phyloP scores from a whole-genome alignment of 2,797 vertebrate species.

The Gallirallus australis region DNA sequence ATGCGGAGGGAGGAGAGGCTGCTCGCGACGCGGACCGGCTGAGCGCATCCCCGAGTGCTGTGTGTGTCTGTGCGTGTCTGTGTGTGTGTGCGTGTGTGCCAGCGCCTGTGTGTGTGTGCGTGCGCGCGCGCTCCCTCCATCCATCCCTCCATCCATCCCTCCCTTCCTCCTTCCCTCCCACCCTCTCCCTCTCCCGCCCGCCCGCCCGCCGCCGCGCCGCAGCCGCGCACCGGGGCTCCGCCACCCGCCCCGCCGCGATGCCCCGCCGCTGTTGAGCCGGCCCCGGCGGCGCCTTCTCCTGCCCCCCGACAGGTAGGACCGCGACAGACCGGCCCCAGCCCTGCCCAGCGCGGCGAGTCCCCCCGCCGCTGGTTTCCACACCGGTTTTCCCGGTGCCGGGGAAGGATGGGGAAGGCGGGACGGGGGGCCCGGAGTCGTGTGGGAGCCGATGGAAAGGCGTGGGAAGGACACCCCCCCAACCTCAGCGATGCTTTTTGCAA shows the following conservation, averaged over 20 bases:
- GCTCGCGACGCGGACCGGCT: constrained; percentile 11
- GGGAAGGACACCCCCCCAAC: not conserved
- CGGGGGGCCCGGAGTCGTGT: not conserved
- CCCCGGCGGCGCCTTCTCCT: not conserved
- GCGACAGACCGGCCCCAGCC: not conserved
- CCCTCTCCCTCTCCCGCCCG: not conserved
- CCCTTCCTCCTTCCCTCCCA: not conserved
- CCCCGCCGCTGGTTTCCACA: not conserved
- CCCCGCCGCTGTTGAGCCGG: not conserved
- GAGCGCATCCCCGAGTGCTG: constrained; percentile 13
- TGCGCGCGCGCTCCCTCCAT: not conserved
- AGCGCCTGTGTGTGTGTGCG: not conserved
- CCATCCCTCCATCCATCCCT: not conserved
- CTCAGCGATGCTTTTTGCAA: not conserved
- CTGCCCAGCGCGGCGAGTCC: not conserved
- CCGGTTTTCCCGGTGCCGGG: not conserved
- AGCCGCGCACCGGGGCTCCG: constrained; percentile 23
- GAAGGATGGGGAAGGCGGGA: not conserved
- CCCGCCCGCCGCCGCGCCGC: constrained; percentile 10
- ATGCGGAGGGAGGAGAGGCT: constrained; percentile 37
- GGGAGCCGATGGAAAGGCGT: not conserved
- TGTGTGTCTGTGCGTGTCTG: not conserved
- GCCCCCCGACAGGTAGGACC: constrained; percentile 24
- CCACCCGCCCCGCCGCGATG: constrained; percentile 13
- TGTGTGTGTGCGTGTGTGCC: not conserved